Evolutionary conservation across 2,888 invertebrate species (phyloP), one percentile per base, ranked within the genome.

Genomic region (Podabrus alpinus): DNA sequence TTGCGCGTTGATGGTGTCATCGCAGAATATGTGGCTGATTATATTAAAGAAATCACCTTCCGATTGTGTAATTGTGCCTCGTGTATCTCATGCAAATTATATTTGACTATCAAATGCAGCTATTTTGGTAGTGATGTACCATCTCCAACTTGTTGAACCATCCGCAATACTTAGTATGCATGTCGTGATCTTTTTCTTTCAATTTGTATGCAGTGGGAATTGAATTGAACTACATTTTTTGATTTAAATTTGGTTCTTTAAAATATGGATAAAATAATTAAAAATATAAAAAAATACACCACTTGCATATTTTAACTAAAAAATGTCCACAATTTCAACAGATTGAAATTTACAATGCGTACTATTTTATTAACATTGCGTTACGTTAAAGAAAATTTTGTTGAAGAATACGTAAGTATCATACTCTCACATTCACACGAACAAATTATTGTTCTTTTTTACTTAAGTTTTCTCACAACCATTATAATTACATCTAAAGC

Each of bases 391-490:
- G 45, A 45, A 45, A 45, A 45, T 2, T 45, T 45, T 45, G n/a
- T 45, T 45, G n/a, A 45, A n/a, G 45, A 45, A 45, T 45, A 45
- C 13, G n/a, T 45, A 45, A n/a, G 13, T 19, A 16, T 19, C 13
- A 59, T 68, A 59, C 59, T 68, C 68, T 68, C 59, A 68, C 59
- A 68, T 68, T 68, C 68, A 19, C 68, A 68, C 68, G 68, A 68
- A 68, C 29, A 67, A 24, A 15, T 13, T 10, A 17, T 45, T 59
- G 59, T 68, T 45, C 59, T 59, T n/a, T 45, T 59, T n/a, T 59
- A 19, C 19, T 68, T 16, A 21, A 29, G n/a, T n/a, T 59, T 2
- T 13, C 59, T 21, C 68, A 29, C 29, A 45, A 59, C 45, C 68
- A 68, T 59, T 68, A 21, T 19, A 68, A 68, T 59, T 59, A 59